A percentile compares a stretch with the other conserved stretches of the same genome.
Conservation (phyloP, 1,140 invertebrate species). For the Apocrypta bakeri region DNA sequence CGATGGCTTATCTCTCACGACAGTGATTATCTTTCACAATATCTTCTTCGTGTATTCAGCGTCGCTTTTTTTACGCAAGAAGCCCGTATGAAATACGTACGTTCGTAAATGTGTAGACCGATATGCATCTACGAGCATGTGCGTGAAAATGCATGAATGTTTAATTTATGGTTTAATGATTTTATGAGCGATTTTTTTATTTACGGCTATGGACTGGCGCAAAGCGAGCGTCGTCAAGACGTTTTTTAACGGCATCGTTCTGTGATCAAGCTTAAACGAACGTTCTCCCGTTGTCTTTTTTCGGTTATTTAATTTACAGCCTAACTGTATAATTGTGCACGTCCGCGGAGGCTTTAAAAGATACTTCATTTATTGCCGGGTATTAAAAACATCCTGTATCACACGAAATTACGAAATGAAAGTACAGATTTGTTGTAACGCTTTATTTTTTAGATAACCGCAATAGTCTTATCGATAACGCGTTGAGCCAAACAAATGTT, state of each 20-base stretch:
- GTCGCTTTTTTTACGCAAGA: background rate
- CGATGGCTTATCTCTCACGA: background rate
- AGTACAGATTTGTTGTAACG: no score
- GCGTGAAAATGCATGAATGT: no score
- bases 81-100: background rate
- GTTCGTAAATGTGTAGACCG: no score
- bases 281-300: no score
- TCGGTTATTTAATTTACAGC: background rate
- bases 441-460: background rate
- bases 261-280: no score
- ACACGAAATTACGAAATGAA: background rate
- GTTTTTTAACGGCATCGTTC: no score
- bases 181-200: constrained; percentile 26
- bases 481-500: background rate
- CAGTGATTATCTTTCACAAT: constrained; percentile 30
- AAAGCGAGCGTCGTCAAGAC: background rate
- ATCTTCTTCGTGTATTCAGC: background rate
- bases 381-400: background rate
- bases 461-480: background rate
- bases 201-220: background rate
- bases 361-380: background rate
- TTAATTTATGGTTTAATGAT: constrained; percentile 41
- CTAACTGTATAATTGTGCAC: background rate
- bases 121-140: no score
- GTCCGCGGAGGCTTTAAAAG: background rate